A percentile compares a stretch with the other conserved stretches of the same genome.
phyloP scores from a whole-genome alignment of 2,797 vertebrate genomes.

The Pipistrellus pipistrellus region DNA sequence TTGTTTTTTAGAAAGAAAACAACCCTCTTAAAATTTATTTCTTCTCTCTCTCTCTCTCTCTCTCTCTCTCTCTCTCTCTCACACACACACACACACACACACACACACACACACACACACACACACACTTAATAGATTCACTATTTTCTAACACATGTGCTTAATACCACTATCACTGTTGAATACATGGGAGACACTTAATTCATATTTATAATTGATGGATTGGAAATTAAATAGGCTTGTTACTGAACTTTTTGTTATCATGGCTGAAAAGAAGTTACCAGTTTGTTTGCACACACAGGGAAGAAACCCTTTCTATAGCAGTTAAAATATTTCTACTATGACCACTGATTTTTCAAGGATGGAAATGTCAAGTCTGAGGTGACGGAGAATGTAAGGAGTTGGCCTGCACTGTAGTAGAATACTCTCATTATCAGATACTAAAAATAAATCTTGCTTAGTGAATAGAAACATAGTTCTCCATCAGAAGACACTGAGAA shows the following conservation, averaged over 20 bases:
- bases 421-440: slow-evolving; percentile 19
- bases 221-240: slow-evolving; percentile 2
- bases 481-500: neutral
- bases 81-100: neutral
- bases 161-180: neutral
- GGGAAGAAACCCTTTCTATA: slow-evolving; percentile 19
- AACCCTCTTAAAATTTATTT: slow-evolving; percentile 37
- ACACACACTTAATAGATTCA: neutral
- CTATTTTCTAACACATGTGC: slow-evolving; percentile 12
- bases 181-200: neutral
- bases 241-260: slow-evolving; percentile 47
- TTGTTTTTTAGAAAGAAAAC: slow-evolving; percentile 45
- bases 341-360: slow-evolving; percentile 41
- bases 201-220: slow-evolving; percentile 39
- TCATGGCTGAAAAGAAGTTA: neutral
- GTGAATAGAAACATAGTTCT: slow-evolving; percentile 42
- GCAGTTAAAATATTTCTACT: neutral
- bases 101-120: neutral
- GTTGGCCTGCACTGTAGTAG: neutral
- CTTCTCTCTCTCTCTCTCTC: neutral
- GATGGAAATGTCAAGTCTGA: slow-evolving; percentile 36
- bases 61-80: neutral
- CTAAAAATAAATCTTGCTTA: slow-evolving; percentile 60
- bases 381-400: neutral
- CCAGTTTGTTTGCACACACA: slow-evolving; percentile 14